Evolutionary conservation across 2,888 invertebrate genomes (phyloP).

Genomic region (Lasioglossum marginatum): DNA sequence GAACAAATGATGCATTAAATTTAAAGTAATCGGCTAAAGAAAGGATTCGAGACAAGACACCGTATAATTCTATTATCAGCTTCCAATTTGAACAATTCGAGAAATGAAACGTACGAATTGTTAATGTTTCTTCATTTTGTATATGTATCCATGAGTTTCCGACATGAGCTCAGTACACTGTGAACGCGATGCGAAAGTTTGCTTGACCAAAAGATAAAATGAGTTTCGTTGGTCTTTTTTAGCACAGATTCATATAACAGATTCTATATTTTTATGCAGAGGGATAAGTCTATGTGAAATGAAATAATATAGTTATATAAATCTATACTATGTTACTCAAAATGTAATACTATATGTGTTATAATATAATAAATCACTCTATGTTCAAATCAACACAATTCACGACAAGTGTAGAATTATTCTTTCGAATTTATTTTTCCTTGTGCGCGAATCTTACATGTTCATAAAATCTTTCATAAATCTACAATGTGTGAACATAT

Average conservation of each 20-base stretch:
- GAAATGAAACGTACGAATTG: conserved; percentile 14
- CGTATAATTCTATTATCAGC: conserved; percentile 3
- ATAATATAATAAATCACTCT: conserved; percentile 83
- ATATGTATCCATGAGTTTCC: conserved; percentile 1
- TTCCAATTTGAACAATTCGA: conserved; percentile 23
- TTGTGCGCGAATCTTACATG: conserved; percentile 13
- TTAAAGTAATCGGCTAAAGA: conserved; percentile 12
- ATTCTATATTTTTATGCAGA: conserved; percentile 84
- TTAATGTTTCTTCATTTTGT: conserved; percentile 4
- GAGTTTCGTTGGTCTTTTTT: conserved; percentile 75
- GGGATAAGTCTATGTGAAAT: conserved; percentile 79
- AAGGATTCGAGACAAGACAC: background rate
- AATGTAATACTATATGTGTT: conserved; percentile 82
- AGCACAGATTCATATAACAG: conserved; percentile 77
- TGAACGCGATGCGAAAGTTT: conserved; percentile 48
- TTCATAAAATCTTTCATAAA: background rate
- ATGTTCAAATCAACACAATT: conserved; percentile 77
- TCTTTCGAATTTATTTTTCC: conserved; percentile 15
- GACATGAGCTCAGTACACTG: conserved; percentile 30
- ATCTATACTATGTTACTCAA: conserved; percentile 83
- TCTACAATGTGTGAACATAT: background rate
- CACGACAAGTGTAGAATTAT: conserved; percentile 15
- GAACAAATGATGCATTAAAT: conserved; percentile 21
- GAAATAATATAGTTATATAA: conserved; percentile 78
- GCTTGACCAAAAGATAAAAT: conserved; percentile 63